Conservation (phyloP, 2,888 invertebrate genomes). For the Seira sanloemensis region DNA sequence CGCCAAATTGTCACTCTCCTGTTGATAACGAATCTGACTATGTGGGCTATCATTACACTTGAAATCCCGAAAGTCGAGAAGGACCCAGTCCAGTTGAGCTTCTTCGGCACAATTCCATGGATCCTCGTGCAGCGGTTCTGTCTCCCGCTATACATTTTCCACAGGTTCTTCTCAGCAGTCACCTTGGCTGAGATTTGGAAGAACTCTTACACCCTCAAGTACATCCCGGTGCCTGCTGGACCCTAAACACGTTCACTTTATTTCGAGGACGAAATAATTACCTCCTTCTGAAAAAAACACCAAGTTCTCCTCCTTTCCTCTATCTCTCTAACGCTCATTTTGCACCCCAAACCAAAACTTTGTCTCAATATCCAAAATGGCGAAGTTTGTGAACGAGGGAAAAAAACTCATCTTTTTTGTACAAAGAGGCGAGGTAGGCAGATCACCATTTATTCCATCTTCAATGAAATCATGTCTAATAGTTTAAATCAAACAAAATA, state of each 20-base stretch:
- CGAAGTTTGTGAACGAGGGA: no score
- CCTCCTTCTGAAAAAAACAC: background rate
- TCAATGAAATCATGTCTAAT: background rate
- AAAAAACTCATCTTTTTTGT: background rate
- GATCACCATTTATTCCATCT: background rate
- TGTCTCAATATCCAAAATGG: no score
- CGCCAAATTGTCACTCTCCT: constrained; percentile 96
- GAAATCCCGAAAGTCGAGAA: constrained; percentile 95
- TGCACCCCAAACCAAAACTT: no score
- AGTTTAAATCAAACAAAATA: constrained; percentile 22
- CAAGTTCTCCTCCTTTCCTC: background rate
- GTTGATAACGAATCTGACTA: constrained; percentile 95
- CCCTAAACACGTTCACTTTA: constrained; percentile 66
- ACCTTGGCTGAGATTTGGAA: constrained; percentile 97
- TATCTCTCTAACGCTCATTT: no score
- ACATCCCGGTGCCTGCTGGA: constrained; percentile 73
- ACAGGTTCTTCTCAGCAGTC: constrained; percentile 95
- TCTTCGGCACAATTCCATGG: constrained; percentile 96
- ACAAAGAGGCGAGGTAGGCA: background rate
- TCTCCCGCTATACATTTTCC: constrained; percentile 96
- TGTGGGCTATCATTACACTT: constrained; percentile 97
- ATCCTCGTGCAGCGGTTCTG: constrained; percentile 94
- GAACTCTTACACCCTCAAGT: constrained; percentile 85
- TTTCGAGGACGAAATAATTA: no score
- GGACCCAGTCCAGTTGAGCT: constrained; percentile 86